These are phyloP conservation scores for Leucozona laternaria DNA, from an alignment of 2,888 invertebrate species.

Conservation along the genomic window DNA sequence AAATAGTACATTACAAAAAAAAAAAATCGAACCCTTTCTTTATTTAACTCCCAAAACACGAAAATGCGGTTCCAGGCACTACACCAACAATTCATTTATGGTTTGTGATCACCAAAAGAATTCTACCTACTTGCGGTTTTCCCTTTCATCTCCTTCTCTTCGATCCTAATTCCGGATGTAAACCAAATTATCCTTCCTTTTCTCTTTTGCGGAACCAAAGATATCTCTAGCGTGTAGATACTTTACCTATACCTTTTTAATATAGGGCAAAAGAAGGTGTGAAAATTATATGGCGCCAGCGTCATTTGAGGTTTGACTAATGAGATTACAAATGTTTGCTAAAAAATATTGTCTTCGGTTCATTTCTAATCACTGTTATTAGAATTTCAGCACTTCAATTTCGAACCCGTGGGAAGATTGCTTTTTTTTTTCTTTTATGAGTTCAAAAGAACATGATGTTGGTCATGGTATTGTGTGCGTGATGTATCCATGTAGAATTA, in stretches of 20 bases:
- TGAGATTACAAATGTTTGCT: conserved; percentile 73
- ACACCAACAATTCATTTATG: too few relatives aligned
- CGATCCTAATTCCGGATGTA: conserved; percentile 61
- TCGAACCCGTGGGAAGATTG: conserved; percentile 59
- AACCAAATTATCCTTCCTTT: conserved; percentile 53
- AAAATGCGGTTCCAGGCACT: too few relatives aligned
- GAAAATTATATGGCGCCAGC: conserved; percentile 70
- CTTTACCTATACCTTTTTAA: conserved; percentile 47
- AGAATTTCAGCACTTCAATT: conserved; percentile 61
- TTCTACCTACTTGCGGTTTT: conserved; percentile 57
- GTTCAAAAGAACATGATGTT: not conserved
- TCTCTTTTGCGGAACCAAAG: conserved; percentile 38
- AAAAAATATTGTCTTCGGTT: conserved; percentile 64
- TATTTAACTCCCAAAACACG: too few relatives aligned
- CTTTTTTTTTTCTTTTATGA: conserved; percentile 15
- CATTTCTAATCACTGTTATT: conserved; percentile 64
- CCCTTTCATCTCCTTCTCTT: conserved; percentile 58
- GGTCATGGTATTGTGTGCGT: conserved; percentile 11
- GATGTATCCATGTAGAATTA: conserved; percentile 26
- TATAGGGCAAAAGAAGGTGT: conserved; percentile 66
- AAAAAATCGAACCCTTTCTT: too few relatives aligned
- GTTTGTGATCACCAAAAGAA: not conserved
- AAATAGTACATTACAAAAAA: too few relatives aligned
- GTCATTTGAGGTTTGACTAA: conserved; percentile 63
- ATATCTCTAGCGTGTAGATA: not conserved